Evolutionary conservation across 2,888 invertebrate genomes (phyloP).

Genomic region (Acanthosepion pharaonis): DNA sequence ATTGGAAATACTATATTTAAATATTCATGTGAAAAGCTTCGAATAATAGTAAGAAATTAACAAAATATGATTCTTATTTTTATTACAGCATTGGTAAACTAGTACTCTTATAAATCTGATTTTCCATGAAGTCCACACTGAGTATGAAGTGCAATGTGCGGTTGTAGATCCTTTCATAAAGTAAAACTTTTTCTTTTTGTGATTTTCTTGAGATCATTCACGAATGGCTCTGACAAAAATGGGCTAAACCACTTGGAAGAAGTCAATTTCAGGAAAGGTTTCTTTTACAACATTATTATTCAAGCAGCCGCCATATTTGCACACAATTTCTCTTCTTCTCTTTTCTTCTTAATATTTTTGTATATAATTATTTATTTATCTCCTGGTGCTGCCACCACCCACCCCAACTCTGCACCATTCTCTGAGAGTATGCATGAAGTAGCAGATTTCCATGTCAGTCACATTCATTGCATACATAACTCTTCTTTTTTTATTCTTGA

Average conservation of each 20-base stretch:
- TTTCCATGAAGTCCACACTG: too few relatives aligned
- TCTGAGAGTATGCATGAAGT: neutral
- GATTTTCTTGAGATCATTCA: neutral
- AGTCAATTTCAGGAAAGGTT: neutral
- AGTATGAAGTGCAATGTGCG: too few relatives aligned
- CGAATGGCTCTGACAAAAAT: neutral
- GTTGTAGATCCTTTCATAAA: too few relatives aligned
- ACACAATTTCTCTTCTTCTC: neutral
- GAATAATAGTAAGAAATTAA: too few relatives aligned
- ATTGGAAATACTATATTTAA: too few relatives aligned
- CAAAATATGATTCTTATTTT: too few relatives aligned
- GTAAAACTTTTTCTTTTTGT: too few relatives aligned
- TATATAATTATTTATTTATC: neutral
- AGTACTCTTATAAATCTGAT: too few relatives aligned
- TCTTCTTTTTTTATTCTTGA: neutral
- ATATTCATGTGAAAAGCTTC: too few relatives aligned
- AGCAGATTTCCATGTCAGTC: neutral
- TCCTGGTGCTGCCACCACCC: neutral
- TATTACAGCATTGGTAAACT: too few relatives aligned
- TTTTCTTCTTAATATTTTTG: neutral
- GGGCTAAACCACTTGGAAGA: neutral
- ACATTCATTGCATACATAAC: neutral
- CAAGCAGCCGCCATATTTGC: neutral
- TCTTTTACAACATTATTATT: neutral
- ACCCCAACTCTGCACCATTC: neutral